Evolutionary conservation across 2,888 invertebrate genomes (phyloP).

Genomic region (Lasioglossum vierecki): DNA sequence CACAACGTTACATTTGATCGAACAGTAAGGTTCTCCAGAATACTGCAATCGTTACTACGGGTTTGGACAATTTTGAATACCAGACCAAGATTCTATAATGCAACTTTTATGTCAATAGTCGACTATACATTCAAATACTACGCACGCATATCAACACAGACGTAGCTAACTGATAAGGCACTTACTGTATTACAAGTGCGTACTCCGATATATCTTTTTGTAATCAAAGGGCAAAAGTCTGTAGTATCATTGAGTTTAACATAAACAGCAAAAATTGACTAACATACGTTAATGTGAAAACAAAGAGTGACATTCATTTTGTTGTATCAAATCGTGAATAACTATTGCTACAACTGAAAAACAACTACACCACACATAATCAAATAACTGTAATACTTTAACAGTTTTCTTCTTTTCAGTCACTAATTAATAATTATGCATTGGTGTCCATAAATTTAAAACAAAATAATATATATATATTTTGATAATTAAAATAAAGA

Average conservation of each 20-base stretch:
- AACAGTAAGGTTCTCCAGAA: background rate
- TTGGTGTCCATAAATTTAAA: background rate
- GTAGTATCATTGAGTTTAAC: background rate
- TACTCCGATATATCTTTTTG: background rate
- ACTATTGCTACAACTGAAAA: background rate
- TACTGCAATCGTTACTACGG: constrained; percentile 24
- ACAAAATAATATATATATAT: background rate
- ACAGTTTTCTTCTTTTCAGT: background rate
- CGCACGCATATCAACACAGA: constrained; percentile 26
- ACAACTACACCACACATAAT: background rate
- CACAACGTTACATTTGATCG: background rate
- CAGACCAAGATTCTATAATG: constrained; percentile 50
- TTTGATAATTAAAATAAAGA: background rate
- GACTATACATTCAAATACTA: constrained; percentile 17
- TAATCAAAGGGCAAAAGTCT: background rate
- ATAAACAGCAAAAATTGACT: background rate
- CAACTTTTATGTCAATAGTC: constrained; percentile 58
- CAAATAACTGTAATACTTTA: background rate
- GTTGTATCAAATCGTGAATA: background rate
- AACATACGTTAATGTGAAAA: background rate
- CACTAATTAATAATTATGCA: background rate
- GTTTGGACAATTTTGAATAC: constrained; percentile 46
- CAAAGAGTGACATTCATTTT: background rate
- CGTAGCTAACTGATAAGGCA: constrained; percentile 38
- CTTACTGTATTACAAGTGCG: constrained; percentile 37